phyloP scores from a whole-genome alignment of 2,113 vertebrate genomes.

The Bos indicus region DNA sequence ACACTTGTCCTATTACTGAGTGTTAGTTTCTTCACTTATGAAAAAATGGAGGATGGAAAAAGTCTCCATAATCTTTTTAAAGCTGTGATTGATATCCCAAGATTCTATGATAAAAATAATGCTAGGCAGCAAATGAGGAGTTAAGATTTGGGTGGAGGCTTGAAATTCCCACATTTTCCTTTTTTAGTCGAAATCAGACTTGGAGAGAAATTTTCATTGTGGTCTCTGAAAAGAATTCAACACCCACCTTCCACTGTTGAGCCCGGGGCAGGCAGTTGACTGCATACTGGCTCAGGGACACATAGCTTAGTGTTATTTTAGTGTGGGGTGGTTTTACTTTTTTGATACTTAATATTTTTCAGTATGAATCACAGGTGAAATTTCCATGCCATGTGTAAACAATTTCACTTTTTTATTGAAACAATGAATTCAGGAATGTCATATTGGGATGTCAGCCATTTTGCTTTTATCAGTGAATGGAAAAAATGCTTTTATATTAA shows the following conservation, averaged over 20 bases:
- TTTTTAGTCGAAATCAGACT: constrained; percentile 45
- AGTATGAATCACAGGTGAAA: constrained; percentile 65
- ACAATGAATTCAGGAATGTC: constrained; percentile 42
- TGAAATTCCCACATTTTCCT: constrained; percentile 26
- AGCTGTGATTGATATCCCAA: neutral
- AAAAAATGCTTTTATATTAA: constrained; percentile 56
- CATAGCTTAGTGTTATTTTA: constrained; percentile 44
- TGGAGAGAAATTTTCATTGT: constrained; percentile 55
- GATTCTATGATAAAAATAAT: neutral
- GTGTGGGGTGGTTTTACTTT: neutral
- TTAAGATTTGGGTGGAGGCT: constrained; percentile 33
- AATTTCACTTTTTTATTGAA: constrained; percentile 63
- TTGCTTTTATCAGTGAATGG: constrained; percentile 66
- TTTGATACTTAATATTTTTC: constrained; percentile 70
- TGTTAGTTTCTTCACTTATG: neutral
- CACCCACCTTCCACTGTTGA: constrained; percentile 32
- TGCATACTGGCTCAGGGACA: constrained; percentile 26
- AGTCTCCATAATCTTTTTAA: neutral
- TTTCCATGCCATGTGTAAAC: constrained; percentile 70
- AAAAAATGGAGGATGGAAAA: neutral
- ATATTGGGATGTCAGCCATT: constrained; percentile 58
- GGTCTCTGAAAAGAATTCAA: constrained; percentile 61
- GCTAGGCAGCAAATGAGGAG: neutral
- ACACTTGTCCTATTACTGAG: neutral
- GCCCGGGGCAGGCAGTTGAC: neutral